Evolutionary conservation across 2,888 invertebrate species (phyloP).

Genomic region (Acronicta aceris): DNA sequence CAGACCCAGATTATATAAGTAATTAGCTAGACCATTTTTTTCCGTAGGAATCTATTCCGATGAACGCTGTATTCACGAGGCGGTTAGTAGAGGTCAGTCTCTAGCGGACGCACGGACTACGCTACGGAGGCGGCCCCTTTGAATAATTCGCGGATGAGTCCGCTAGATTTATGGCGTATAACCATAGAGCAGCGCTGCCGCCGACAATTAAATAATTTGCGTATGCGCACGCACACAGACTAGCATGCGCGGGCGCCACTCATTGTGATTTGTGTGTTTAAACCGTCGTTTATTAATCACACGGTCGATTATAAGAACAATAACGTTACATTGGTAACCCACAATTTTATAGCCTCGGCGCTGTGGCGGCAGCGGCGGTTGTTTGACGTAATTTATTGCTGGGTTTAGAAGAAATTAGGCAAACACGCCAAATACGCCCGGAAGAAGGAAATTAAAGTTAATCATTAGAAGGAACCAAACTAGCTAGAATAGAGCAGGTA

Average conservation of each 20-base stretch:
- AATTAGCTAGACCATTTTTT: not conserved
- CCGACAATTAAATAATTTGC: conserved; percentile 86
- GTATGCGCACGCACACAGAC: conserved; percentile 68
- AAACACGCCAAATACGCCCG: conserved; percentile 34
- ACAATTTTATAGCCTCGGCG: conserved; percentile 55
- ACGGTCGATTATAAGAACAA: conserved; percentile 58
- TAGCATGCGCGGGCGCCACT: conserved; percentile 47
- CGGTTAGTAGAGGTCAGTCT: conserved; percentile 42
- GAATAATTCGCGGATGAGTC: conserved; percentile 82
- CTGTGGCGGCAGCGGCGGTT: conserved; percentile 41
- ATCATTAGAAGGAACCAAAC: not conserved
- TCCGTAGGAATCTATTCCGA: conserved; percentile 1
- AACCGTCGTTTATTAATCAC: conserved; percentile 64
- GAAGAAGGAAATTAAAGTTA: conserved; percentile 25
- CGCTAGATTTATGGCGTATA: conserved; percentile 85
- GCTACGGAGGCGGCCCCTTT: conserved; percentile 76
- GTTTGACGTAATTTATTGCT: conserved; percentile 47
- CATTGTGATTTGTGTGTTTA: conserved; percentile 74
- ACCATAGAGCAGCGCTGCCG: conserved; percentile 78
- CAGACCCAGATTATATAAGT: not conserved
- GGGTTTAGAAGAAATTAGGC: conserved; percentile 43
- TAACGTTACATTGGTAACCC: conserved; percentile 49
- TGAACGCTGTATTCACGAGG: conserved; percentile 4
- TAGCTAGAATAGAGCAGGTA: too few relatives aligned
- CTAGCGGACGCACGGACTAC: conserved; percentile 16